Evolutionary conservation across 2,113 vertebrate species (phyloP), one percentile per base, ranked within the genome.

Genomic region (Muscicapa adusta): DNA sequence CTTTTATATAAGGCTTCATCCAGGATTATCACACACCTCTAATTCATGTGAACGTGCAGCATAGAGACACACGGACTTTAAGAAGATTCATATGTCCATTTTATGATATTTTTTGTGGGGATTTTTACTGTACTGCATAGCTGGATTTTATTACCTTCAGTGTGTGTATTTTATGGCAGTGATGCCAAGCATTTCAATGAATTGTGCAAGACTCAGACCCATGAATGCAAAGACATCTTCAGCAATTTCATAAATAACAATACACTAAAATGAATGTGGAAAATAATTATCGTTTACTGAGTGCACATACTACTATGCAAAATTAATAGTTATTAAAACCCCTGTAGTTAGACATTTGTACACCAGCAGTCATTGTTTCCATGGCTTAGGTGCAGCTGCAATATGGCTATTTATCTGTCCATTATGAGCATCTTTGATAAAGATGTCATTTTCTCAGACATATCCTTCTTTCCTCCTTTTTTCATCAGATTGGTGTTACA

Each of bases 121-220:
- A 88, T 86, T 96, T 95, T 96, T 96, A 96, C 88, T 94, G 88
- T 93, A 76, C 38, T 96, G 91, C 29, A 1, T 90, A 75, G 89
- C 82, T 93, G 92, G 67, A 70, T 93, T 96, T 96, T 95, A 95
- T 94, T 74, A 67, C 76, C 85, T 77, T 86, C 83, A 71, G 63
- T 71, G 86, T 91, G 91, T 95, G 88, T 92, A 47, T 86, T 93
- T 96, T 92, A 95, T 67, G 88, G 76, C 54, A 53, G 91, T 7
- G 65, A 81, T 88, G 88, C 88, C 83, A 88, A 77, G 94, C 88
- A 94, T 95, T 93, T 92, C 92, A 96, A 95, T 96, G 95, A 95
- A 74, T 93, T 77, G 72, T 74, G 47, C 56, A 77, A 94, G 72
- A 80, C 42, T 87, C 47, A 84, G 56, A 74, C 9, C 67, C 18